phyloP scores from a whole-genome alignment of 2,113 vertebrate species.

The Elgaria multicarinata region DNA sequence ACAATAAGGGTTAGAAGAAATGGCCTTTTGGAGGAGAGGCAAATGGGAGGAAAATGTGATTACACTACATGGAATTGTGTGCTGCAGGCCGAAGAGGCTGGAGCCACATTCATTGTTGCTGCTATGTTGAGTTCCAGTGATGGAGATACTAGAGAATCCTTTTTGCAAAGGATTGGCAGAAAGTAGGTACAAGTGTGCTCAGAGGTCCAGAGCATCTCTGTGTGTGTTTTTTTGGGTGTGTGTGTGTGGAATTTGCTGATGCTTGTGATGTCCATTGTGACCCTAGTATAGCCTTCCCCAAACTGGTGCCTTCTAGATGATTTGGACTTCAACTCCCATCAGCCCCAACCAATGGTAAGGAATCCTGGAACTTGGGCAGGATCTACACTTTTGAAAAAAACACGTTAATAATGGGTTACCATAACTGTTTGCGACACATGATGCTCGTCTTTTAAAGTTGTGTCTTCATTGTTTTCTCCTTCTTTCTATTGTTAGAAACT shows the following conservation, averaged over 20 bases:
- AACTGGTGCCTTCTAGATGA: no score
- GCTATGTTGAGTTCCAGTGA: not conserved
- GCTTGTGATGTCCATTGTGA: not conserved
- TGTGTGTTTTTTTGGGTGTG: not conserved
- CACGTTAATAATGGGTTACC: no score
- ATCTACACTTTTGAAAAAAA: no score
- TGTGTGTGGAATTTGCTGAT: not conserved
- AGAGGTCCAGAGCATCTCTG: no score
- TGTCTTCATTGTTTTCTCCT: no score
- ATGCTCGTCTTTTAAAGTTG: no score
- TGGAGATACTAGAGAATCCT: not conserved
- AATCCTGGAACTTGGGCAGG: no score
- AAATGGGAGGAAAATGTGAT: conserved; percentile 32
- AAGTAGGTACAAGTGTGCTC: not conserved
- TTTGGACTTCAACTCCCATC: no score
- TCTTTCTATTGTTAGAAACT: no score
- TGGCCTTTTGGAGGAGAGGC: conserved; percentile 10
- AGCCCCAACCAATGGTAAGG: no score
- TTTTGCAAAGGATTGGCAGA: not conserved
- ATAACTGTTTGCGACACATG: no score
- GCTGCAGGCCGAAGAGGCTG: conserved; percentile 8
- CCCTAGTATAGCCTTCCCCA: no score
- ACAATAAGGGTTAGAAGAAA: conserved; percentile 48
- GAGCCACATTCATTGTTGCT: conserved; percentile 18
- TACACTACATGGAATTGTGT: conserved; percentile 25